Conservation (phyloP, 2,797 vertebrate species). For the Cetoscarus ocellatus region DNA sequence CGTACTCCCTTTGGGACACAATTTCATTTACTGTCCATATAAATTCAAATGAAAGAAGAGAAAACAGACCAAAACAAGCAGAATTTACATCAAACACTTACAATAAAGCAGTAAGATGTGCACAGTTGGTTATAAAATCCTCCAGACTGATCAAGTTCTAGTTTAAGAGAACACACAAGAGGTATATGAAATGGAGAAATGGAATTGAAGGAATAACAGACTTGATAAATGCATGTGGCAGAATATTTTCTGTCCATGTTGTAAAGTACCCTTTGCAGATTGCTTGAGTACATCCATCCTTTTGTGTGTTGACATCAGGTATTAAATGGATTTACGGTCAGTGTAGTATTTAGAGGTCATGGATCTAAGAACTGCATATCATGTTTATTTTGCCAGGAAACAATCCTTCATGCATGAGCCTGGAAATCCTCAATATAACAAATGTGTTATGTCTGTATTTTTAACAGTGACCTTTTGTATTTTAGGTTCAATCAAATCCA, state of each 20-base stretch:
- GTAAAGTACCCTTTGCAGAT: background rate
- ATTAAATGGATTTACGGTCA: slow-evolving; percentile 27
- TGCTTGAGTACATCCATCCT: slow-evolving; percentile 11
- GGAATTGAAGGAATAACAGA: too few relatives aligned
- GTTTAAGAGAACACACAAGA: too few relatives aligned
- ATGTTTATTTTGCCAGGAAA: slow-evolving; percentile 21
- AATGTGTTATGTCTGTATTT: slow-evolving; percentile 37
- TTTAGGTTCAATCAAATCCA: slow-evolving; percentile 62
- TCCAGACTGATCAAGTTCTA: too few relatives aligned
- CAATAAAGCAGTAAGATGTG: too few relatives aligned
- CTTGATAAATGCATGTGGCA: too few relatives aligned
- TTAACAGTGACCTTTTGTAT: slow-evolving; percentile 66
- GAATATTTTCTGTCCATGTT: background rate
- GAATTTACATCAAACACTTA: too few relatives aligned
- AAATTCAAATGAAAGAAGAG: too few relatives aligned
- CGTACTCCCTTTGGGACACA: too few relatives aligned
- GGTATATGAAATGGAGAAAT: too few relatives aligned
- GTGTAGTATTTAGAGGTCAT: background rate
- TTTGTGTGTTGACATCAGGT: slow-evolving; percentile 33
- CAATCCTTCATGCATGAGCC: slow-evolving; percentile 10
- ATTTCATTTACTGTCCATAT: too few relatives aligned
- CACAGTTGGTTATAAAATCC: too few relatives aligned
- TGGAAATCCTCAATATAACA: slow-evolving; percentile 3
- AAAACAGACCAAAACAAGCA: too few relatives aligned
- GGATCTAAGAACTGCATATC: slow-evolving; percentile 7